Evolutionary conservation across 2,797 vertebrate species (phyloP), one percentile per base, ranked within the genome.

Genomic region (Philypnodon macrostomus): DNA sequence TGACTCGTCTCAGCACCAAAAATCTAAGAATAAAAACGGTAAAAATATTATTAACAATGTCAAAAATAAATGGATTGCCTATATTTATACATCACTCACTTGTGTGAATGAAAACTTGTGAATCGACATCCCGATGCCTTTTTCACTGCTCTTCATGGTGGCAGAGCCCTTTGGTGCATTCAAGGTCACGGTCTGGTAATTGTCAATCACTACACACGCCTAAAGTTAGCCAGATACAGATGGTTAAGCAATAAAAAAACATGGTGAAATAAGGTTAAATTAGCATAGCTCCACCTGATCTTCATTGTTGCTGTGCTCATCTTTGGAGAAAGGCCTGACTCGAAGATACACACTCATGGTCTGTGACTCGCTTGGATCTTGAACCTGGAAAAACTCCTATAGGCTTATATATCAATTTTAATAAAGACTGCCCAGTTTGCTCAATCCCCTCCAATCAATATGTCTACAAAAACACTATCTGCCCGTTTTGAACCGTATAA

Each of bases 71-170:
- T 13, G 9, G 14, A 4, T 18, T 7, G 2, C 9, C 27, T 29
- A 10, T 11, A 10, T 12, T 29, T 4, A 8, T 7, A 30, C 5
- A 17, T 17, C 6, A 2, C 63, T 3, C 9, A 93, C 94, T 88
- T 89, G 85, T 21, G 93, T 89, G 73, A 95, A 96, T 7, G 87
- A 88, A 49, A 96, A 96, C 11, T 88, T 93, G 63, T 93, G 91
- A 10, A 90, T 48, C 0, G 93, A 84, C 55, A 80, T 78, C 17
- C 93, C 90, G 16, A 94, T 70, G n/a, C 93, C 92, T 52, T 84
- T 93, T 64, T 94, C 93, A 19, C 91, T 91, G 80, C 83, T 92
- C 73, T 93, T 95, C 90, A 92, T 76, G 26, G 88, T 78, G 61
- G 88, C 87, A 27, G 93, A 95, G 8, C 92, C 93, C 74, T 90